Percentiles rank a stretch among this genome's conserved stretches.
phyloP scores from a whole-genome alignment of 1,140 invertebrate genomes.

The Neodiprion virginianus region DNA sequence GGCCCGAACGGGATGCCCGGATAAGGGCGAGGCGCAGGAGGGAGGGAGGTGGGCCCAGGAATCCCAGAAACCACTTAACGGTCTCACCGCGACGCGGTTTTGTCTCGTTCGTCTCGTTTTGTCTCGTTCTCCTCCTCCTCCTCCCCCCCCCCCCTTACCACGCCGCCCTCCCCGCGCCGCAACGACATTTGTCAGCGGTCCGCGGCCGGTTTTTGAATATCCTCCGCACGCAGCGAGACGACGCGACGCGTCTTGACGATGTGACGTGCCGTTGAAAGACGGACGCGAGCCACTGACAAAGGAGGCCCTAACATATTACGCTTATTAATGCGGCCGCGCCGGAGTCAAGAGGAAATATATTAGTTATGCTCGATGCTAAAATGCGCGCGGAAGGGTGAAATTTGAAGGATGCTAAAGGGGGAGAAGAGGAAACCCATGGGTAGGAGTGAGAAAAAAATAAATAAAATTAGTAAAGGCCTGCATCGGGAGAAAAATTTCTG shows the following conservation, averaged over 20 bases:
- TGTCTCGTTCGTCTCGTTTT: background rate
- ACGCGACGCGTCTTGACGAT: conserved; percentile 9
- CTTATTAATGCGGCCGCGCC: conserved; percentile 26
- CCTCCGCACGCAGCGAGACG: background rate
- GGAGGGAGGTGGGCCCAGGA: background rate
- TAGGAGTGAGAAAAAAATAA: too few relatives aligned
- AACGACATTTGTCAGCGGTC: background rate
- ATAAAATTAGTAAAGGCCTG: too few relatives aligned
- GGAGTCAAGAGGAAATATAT: conserved; percentile 6
- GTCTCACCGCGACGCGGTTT: background rate
- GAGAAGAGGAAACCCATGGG: background rate
- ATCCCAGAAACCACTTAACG: background rate
- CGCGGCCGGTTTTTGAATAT: background rate
- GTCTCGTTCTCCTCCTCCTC: background rate
- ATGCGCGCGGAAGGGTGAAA: conserved; percentile 6
- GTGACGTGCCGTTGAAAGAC: conserved; percentile 32
- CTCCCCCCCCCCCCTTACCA: background rate
- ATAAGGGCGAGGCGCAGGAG: too few relatives aligned
- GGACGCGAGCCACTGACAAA: conserved; percentile 26
- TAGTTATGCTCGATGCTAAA: conserved; percentile 7
- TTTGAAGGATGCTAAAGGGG: background rate
- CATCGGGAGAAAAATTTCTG: too few relatives aligned
- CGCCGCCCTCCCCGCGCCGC: background rate
- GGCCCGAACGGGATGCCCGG: too few relatives aligned
- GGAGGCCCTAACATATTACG: conserved; percentile 35